phyloP scores from a whole-genome alignment of 2,113 vertebrate species.

The Grus americana region DNA sequence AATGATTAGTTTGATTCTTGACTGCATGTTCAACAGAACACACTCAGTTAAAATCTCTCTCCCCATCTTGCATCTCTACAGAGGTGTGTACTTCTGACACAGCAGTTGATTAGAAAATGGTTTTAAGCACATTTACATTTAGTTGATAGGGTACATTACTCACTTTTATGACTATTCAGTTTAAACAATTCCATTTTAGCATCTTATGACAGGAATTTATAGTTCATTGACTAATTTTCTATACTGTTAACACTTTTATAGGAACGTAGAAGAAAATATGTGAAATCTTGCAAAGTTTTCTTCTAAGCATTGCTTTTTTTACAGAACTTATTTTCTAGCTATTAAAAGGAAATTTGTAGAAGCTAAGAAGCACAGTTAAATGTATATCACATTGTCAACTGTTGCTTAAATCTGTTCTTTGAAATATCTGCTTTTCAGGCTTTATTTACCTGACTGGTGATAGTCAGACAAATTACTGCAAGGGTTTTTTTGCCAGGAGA shows the following conservation, averaged over 20 bases:
- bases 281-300: background rate
- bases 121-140: background rate
- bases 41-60: background rate
- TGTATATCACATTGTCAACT: conserved; percentile 28
- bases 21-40: background rate
- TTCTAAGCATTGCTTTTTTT: background rate
- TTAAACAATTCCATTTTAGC: background rate
- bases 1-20: background rate
- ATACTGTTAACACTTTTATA: background rate
- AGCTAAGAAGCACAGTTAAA: conserved; percentile 28
- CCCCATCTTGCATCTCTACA: background rate
- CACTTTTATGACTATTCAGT: background rate
- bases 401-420: conserved; percentile 27
- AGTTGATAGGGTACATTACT: background rate
- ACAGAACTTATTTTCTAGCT: conserved; percentile 41
- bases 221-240: conserved; percentile 26
- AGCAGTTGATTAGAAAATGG: background rate
- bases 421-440: conserved; percentile 59
- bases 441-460: conserved; percentile 52
- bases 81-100: background rate
- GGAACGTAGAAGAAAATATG: background rate
- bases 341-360: background rate
- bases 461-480: conserved; percentile 45
- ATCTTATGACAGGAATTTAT: background rate
- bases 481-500: background rate